Evolutionary conservation across 2,888 invertebrate species (phyloP), one percentile per base, ranked within the genome.

Genomic region (Pseudoips prasinana): DNA sequence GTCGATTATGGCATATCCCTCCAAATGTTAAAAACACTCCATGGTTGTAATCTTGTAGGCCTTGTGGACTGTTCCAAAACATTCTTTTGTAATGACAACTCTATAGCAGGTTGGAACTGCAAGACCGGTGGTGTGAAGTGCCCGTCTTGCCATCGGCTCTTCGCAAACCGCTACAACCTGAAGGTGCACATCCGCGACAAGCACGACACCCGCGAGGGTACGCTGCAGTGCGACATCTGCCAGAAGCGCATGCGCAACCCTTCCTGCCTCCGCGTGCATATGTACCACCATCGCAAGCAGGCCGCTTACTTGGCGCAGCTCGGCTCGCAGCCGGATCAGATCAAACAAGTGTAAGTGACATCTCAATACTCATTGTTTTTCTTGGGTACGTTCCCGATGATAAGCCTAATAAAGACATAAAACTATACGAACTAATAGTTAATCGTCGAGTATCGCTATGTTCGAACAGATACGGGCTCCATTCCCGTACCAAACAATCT

Each of bases 131-230:
- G 90, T 39, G 91, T 91, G n/a, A 91, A 90, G 62, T 92, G 92
- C 59, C 91, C 91, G 0, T 90, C 90, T 44, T 92, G 92, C 68
- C 90, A 90, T 59, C 85, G 91, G 56, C 90, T 90, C 75, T 92
- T 92, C 70, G 92, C 91, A 34, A 92, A 92, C 72, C 90, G 92
- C 3, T 92, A 92, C 82, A 94, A 93, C 73, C 78, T 94, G 63
- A 93, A 93, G 71, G 91, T 93, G 22, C 93, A 94, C 65, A 91
- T 93, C 26, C 86, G 93, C 14, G 93, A 93, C 73, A 93, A 93
- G 63, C 94, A 94, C 66, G 93, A 92, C 59, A 91, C 91, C 6
- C 90, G 90, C 47, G 91, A 92, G 59, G 92, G 91, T 10, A 91
- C 91, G 43, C 83, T 93, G 34, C 92, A 92, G 58, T 94, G 94